Conservation (phyloP, 2,888 invertebrate genomes). For the Allacma fusca region DNA sequence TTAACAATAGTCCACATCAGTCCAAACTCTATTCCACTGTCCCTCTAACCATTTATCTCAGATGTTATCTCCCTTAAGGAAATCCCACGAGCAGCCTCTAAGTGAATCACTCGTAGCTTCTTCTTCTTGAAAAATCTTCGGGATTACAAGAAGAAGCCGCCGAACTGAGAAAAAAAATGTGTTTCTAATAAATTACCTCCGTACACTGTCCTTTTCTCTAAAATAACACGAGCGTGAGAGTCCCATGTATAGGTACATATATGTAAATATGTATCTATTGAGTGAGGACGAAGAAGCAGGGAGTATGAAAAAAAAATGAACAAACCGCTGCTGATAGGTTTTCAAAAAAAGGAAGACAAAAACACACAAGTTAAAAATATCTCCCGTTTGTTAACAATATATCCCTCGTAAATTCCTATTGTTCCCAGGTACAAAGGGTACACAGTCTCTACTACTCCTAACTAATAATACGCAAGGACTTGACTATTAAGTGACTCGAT, state of each 20-base stretch:
- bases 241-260: no score
- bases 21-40: not conserved
- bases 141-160: constrained; percentile 18
- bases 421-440: constrained; percentile 3
- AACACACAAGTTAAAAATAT: constrained; percentile 6
- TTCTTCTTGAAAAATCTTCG: constrained; percentile 13
- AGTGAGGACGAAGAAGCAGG: not conserved
- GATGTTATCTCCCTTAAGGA: constrained; percentile 18
- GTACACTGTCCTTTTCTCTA: constrained; percentile 1
- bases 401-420: constrained; percentile 1
- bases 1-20: no score
- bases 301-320: not conserved
- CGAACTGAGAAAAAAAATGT: constrained; percentile 24
- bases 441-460: not conserved
- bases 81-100: constrained; percentile 2
- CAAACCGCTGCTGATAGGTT: not conserved
- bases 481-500: not conserved
- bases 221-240: not conserved
- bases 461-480: not conserved
- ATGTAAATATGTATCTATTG: not conserved
- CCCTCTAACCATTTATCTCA: constrained; percentile 20
- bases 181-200: constrained; percentile 39
- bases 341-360: not conserved
- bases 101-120: constrained; percentile 14
- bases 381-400: not conserved